Evolutionary conservation across 2,888 invertebrate species (phyloP), one percentile per base, ranked within the genome.

Genomic region (Parelbella ahira): DNA sequence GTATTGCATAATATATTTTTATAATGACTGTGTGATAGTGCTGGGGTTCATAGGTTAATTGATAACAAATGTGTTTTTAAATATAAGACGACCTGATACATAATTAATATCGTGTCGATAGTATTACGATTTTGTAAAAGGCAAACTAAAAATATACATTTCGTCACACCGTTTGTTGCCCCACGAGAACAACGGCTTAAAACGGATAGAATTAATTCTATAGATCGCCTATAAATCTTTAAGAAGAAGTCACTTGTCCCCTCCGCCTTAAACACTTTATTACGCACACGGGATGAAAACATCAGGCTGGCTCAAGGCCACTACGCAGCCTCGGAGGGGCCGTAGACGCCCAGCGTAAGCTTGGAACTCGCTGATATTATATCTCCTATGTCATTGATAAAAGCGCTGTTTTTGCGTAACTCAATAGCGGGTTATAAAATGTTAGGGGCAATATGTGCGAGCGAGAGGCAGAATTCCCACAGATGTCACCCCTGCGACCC

Each of bases 261-360:
- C 72, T 74, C 66, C 67, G 74, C n/a, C n/a, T n/a, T 84, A 82
- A 84, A 81, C 77, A 80, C 69, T 84, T 84, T 86, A 86, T 81
- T 84, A 83, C 82, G 75, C 82, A 64, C 77, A 63, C 74, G 77
- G 73, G 82, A 86, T 84, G 81, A 82, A 84, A 84, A 82, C 82
- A 84, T 86, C 79, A 79, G 75, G 73, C 67, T 55, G 64, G 61
- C 78, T 80, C 86, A 83, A 87, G 86, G 86, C 76, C 80, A 76
- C 71, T 68, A 68, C 68, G 68, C 64, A 66, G 66, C 63, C 58
- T 50, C 49, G 51, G 54, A 56, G 60, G 69, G 68, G 63, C 43
- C 52, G 52, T 36, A 45, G 53, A 50, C 45, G 49, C 44, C 50
- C 28, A 44, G 47, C 55, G 51, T 62, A 61, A 56, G 44, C 41